Evolutionary conservation across 2,113 vertebrate genomes (phyloP).

Genomic region (Corynorhinus townsendii): DNA sequence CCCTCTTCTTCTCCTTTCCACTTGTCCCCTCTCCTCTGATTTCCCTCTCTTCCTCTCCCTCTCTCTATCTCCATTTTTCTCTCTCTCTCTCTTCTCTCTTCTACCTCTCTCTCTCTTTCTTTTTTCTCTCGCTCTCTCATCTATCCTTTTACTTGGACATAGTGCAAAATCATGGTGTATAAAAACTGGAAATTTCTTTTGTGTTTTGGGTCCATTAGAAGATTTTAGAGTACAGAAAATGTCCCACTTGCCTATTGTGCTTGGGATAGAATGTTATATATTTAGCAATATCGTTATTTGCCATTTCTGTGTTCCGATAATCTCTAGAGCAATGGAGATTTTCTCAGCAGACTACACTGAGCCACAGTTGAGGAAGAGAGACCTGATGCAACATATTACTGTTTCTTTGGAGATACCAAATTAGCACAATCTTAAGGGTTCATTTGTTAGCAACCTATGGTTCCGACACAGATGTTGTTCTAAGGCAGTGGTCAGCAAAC

Average conservation of each 20-base stretch:
- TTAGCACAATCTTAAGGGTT: not conserved
- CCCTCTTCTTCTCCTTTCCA: not conserved
- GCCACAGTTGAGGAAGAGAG: not conserved
- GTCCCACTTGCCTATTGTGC: not conserved
- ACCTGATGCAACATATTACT: not conserved
- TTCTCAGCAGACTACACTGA: not conserved
- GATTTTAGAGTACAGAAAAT: slow-evolving; percentile 5
- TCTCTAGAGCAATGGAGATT: not conserved
- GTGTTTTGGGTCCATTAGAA: slow-evolving; percentile 17
- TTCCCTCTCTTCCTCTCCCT: not conserved
- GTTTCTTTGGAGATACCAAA: not conserved
- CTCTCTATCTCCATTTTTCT: accelerated
- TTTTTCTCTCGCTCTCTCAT: not conserved
- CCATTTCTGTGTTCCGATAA: not conserved
- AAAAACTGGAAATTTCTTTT: not conserved
- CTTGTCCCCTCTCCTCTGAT: no score
- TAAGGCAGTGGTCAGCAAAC: no score
- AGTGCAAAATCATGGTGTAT: not conserved
- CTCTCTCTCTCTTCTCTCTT: no score
- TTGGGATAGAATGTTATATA: slow-evolving; percentile 39
- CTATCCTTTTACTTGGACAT: not conserved
- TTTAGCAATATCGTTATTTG: not conserved
- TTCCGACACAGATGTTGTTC: slow-evolving; percentile 6
- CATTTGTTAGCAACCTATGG: not conserved
- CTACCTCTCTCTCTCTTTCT: not conserved